Percentiles rank a stretch among this genome's conserved stretches.
Conservation (phyloP, 2,797 vertebrate genomes). For the Onychomys leucogaster region DNA sequence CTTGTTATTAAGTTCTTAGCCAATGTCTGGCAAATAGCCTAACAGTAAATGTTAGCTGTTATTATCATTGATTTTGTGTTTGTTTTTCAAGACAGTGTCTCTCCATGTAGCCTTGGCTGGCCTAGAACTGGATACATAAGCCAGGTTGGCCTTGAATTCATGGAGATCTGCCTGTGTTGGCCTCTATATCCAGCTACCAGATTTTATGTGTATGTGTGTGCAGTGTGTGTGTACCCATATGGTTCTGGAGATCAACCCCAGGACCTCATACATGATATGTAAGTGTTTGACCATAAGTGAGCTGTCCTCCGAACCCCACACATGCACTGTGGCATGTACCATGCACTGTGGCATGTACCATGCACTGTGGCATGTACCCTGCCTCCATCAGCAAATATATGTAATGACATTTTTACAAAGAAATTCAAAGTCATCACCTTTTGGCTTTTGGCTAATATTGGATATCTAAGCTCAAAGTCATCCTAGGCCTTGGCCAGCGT, state of each 20-base stretch:
- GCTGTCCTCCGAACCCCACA: not conserved
- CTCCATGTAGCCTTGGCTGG: no score
- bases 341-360: no score
- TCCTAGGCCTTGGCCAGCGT: not conserved
- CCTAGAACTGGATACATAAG: not conserved
- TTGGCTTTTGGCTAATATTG: not conserved
- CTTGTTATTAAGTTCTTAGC: conserved; percentile 19
- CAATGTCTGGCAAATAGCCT: not conserved
- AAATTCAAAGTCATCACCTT: not conserved
- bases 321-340: not conserved
- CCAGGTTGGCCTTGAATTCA: not conserved
- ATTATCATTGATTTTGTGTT: not conserved
- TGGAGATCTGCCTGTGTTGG: not conserved
- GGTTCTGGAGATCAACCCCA: not conserved
- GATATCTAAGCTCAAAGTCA: not conserved
- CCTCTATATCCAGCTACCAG: not conserved
- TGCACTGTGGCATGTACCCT: not conserved
- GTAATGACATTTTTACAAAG: not conserved
- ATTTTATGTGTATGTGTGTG: not conserved
- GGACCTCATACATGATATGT: not conserved
- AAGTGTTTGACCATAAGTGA: not conserved
- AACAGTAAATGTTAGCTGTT: not conserved
- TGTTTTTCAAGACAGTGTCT: not conserved
- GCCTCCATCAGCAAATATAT: no score
- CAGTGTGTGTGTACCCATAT: not conserved